Conservation (phyloP, 2,113 vertebrate genomes). For the Cynoglossus semilaevis region DNA sequence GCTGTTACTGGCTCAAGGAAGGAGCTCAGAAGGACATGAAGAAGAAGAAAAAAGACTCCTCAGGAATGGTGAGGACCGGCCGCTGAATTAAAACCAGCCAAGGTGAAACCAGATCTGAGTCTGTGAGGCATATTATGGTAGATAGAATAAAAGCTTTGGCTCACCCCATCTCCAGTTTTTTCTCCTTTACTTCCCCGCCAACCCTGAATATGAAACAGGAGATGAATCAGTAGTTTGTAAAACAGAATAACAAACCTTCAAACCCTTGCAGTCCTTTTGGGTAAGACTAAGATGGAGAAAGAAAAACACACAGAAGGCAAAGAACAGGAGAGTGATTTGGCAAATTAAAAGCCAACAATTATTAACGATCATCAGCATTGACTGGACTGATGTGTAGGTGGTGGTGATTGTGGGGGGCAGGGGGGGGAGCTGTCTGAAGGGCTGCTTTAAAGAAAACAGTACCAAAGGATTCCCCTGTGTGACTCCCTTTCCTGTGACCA, state of each 20-base stretch:
- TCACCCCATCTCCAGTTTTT: constrained; percentile 53
- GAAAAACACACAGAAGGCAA: constrained; percentile 20
- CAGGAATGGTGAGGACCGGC: constrained; percentile 60
- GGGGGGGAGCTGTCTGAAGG: constrained; percentile 10
- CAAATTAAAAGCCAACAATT: constrained; percentile 49
- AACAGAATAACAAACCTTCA: constrained; percentile 53
- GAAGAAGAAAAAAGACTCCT: constrained; percentile 36
- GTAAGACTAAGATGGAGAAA: constrained; percentile 22
- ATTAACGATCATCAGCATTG: constrained; percentile 26
- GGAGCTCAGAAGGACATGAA: constrained; percentile 50
- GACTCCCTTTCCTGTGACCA: constrained; percentile 42
- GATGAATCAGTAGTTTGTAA: constrained; percentile 58
- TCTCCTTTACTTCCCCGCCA: constrained; percentile 36
- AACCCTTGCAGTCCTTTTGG: constrained; percentile 55
- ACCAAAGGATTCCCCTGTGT: constrained; percentile 50
- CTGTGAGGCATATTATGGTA: constrained; percentile 60
- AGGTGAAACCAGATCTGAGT: constrained; percentile 64
- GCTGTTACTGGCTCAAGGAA: constrained; percentile 41
- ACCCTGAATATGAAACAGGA: constrained; percentile 48
- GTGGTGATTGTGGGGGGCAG: too few species aligned
- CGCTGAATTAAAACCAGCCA: constrained; percentile 62
- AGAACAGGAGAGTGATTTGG: constrained; percentile 30
- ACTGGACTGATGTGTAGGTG: constrained; percentile 20
- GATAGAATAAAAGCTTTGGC: constrained; percentile 50
- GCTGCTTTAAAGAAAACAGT: constrained; percentile 39